Conservation (phyloP, 2,888 invertebrate species). For the Drosophila seclusa region DNA sequence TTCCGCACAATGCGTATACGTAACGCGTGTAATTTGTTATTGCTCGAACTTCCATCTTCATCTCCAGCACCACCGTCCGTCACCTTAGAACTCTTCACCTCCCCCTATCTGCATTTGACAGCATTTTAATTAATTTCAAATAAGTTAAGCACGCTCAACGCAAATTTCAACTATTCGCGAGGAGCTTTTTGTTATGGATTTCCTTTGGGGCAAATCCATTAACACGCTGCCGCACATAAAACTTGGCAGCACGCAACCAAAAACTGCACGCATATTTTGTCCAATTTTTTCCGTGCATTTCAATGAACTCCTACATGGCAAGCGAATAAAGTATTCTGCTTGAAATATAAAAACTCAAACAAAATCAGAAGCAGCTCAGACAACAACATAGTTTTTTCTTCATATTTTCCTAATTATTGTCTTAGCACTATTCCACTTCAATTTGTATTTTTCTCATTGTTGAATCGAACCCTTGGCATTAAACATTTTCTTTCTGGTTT, state of each 20-base stretch:
- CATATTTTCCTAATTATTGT: neutral
- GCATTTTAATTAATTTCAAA: constrained; percentile 73
- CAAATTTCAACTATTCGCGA: constrained; percentile 49
- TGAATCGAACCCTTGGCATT: neutral
- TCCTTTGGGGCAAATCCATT: constrained; percentile 50
- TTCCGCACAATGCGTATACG: constrained; percentile 59
- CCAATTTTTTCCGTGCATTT: neutral
- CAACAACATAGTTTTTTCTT: neutral
- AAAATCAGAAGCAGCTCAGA: neutral
- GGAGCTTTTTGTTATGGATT: constrained; percentile 40
- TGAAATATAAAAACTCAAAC: neutral
- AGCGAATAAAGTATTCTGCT: neutral
- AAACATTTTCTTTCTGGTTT: neutral
- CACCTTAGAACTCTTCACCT: constrained; percentile 16
- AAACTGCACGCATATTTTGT: constrained; percentile 13
- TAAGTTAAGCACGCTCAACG: constrained; percentile 29
- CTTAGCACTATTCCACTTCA: too few relatives aligned
- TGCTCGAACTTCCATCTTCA: constrained; percentile 29
- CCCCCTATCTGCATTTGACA: constrained; percentile 60
- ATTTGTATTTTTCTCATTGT: neutral
- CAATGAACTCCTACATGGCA: neutral
- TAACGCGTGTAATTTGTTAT: constrained; percentile 59
- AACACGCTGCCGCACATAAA: constrained; percentile 36
- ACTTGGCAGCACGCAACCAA: constrained; percentile 18
- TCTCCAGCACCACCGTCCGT: neutral